These are phyloP conservation scores for Cyanoderma ruficeps DNA, from an alignment of 2,113 vertebrate species.

Conservation along the genomic window DNA sequence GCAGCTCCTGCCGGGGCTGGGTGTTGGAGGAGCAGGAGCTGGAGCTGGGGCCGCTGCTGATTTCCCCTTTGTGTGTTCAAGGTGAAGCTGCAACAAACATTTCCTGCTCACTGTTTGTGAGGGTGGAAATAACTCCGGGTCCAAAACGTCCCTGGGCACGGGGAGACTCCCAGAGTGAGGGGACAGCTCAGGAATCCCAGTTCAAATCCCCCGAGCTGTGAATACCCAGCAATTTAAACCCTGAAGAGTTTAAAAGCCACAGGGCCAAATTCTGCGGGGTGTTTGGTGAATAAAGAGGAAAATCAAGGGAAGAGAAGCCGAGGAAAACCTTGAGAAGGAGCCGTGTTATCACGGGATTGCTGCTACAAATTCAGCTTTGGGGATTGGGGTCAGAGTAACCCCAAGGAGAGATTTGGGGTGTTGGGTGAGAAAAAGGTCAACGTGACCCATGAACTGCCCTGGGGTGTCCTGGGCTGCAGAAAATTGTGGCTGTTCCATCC, in stretches of 20 bases:
- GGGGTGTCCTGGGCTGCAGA: not conserved
- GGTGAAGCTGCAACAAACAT: not conserved
- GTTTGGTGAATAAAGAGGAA: not conserved
- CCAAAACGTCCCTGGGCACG: not conserved
- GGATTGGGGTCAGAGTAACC: accelerated
- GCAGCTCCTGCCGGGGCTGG: not conserved
- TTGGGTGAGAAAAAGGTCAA: not conserved
- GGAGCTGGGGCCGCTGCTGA: not conserved
- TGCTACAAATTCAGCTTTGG: not conserved
- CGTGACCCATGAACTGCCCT: not conserved
- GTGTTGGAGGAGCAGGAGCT: not conserved
- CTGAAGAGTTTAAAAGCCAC: not conserved
- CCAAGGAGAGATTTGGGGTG: not conserved
- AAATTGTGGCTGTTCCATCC: not conserved
- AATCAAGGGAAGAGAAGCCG: accelerated
- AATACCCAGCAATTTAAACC: not conserved
- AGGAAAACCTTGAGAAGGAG: not conserved
- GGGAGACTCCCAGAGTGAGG: not conserved
- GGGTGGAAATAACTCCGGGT: not conserved
- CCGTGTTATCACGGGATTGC: not conserved
- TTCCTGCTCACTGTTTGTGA: conserved; percentile 16
- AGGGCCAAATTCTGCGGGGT: not conserved
- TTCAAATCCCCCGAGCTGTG: not conserved
- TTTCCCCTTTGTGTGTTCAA: conserved; percentile 25
- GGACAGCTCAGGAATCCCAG: not conserved